Evolutionary conservation across 1,140 invertebrate genomes (phyloP), one percentile per base, ranked within the genome.

Genomic region (Araneus ventricosus): DNA sequence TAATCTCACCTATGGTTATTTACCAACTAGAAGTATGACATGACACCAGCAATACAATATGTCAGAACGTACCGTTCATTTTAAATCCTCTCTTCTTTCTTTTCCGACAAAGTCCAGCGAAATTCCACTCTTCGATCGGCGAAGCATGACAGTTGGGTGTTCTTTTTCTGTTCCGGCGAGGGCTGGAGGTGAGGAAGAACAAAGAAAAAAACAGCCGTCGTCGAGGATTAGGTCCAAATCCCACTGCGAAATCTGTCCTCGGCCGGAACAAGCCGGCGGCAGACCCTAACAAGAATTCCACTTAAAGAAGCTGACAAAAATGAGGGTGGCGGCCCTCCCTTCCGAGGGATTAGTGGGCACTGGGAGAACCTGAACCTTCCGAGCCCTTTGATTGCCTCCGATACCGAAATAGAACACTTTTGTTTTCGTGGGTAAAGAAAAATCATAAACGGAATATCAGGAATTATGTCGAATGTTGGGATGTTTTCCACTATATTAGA

Each of bases 221-320:
- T 59, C 45, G 52, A 22, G 45, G 57, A 85, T 52, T 57, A 85
- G 22, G 45, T 24, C 82, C 24, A 41, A 34, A 27, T 27, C 39
- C 82, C 45, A 30, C 24, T 34, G 22, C 39, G 75, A 37, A 80
- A 80, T 80, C 75, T 80, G 75, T 39, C 39, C 80, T 27, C 41
- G 10, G 70, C 6, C n/a, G 34, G 41, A 84, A 52, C 45, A 52
- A 52, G 45, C 20, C 27, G 39, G 57, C 34, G 34, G 61, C 34
- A 37, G 61, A 79, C 52, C 27, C 88, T 79, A 79, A 89, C 88
- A 59, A 89, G 67, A 79, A 89, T 79, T 45, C 88, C 88, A 89
- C 67, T 89, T 79, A 79, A 45, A 22, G 88, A 79, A 75, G n/a
- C 87, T 75, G 87, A 57, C 87, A 75, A 45, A 89, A 89, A 89